A percentile compares a stretch with the other conserved stretches of the same genome.
These are phyloP conservation scores for Steinernema feltiae DNA, from an alignment of 1,140 invertebrate genomes.

Conservation along the genomic window DNA sequence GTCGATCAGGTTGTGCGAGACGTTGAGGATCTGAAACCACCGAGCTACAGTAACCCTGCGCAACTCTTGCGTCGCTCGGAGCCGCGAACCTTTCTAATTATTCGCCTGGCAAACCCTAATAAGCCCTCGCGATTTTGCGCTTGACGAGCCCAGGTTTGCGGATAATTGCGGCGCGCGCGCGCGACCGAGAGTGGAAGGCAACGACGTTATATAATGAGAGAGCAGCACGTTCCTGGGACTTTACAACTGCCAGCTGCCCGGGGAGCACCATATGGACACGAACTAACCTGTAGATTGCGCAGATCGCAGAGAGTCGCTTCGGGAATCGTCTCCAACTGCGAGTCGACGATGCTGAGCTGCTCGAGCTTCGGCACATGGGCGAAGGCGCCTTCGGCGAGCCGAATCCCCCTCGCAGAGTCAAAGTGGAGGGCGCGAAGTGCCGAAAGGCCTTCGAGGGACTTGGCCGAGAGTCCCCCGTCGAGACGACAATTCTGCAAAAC, in stretches of 20 bases:
- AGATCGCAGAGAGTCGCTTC: background rate
- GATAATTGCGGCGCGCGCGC: background rate
- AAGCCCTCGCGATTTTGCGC: constrained; percentile 9
- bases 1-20: constrained; percentile 5
- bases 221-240: background rate
- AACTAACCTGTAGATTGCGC: constrained; percentile 10
- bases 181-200: background rate
- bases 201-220: constrained; percentile 8
- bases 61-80: no score
- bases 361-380: background rate
- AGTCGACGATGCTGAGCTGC: constrained; percentile 8
- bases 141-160: constrained; percentile 5
- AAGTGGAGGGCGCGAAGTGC: background rate
- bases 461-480: background rate
- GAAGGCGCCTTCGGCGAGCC: background rate
- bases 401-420: background rate
- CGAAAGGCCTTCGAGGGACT: background rate
- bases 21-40: background rate
- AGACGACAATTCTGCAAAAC: background rate
- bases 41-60: background rate
- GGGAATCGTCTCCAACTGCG: background rate
- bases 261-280: background rate
- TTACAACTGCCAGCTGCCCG: background rate
- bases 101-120: constrained; percentile 7
- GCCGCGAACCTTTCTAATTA: constrained; percentile 9